Evolutionary conservation across 1,140 invertebrate genomes (phyloP), one percentile per base, ranked within the genome.

Genomic region (Diachasma alloeum): DNA sequence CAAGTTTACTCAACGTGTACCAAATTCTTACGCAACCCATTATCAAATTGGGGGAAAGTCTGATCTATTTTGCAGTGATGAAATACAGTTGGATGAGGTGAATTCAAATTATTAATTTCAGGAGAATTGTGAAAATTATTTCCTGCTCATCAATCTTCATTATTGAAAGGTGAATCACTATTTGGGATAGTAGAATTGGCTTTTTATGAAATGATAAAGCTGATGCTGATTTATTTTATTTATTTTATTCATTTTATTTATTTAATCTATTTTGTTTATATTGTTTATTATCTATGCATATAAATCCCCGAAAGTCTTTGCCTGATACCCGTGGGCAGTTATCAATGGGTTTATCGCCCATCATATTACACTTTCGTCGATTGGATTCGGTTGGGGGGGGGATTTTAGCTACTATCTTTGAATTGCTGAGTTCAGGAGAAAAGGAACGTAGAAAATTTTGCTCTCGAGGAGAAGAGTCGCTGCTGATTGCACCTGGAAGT

Each of bases 381-480:
- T 84, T 87, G 80, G 82, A 78, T 83, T 88, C 39, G 6, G 2
- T 31, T 2, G 2, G 6, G 39, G 9, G 39, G n/a, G n/a, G 11
- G 17, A 83, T 80, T 87, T 83, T 88, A 89, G 87, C 88, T 95
- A 96, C 95, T 97, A 97, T 94, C 95, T 96, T 92, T 96, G 94
- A 92, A 96, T 96, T 81, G 96, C 95, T 82, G 96, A 97, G 91
- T 98, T 98, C 88, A 99, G 92, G 90, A 98, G 94, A 92, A 98
- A 98, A 91, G 97, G 97, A 91, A 98, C 97, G 92, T 98, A 98
- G 91, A 98, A 98, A 97, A 98, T 98, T 92, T 98, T 98, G 91
- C 96, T 97, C 91, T 98, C 96, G 77, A 98, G 92, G 82, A 99
- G 92, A 83, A 98, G 92, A 84, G 95, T 94, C 82, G 97, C 97